Evolutionary conservation across 2,797 vertebrate species (phyloP), one percentile per base, ranked within the genome.

Genomic region (Jordanella pulchra): DNA sequence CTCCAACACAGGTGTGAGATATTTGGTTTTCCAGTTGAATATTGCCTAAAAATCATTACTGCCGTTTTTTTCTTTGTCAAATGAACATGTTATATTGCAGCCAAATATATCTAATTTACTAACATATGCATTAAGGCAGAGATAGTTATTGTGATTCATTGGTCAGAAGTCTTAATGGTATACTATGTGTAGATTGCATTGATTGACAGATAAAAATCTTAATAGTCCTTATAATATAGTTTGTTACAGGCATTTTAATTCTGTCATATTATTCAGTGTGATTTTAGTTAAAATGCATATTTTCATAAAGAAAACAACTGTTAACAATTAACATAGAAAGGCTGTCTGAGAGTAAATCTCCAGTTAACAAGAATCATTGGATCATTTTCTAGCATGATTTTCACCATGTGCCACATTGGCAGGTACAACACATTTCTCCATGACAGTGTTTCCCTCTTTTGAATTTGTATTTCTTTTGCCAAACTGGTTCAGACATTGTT

Each of bases 401-500:
- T 1, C n/a, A 54, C 18, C 48, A 50, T 70, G 32, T 67, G 61
- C 17, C 61, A 53, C 27, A 18, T 55, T 61, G 54, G 65, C 32
- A 39, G 48, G 48, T 42, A 30, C n/a, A 32, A 45, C 48, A 32
- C 48, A 44, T 68, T 30, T 14, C 27, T 70, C 55, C 35, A 68
- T 18, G 72, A 28, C 51, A 65, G 53, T 67, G 7, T 44, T 55
- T 71, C 65, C 48, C 65, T 6, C 9, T 45, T 53, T 45, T 48
- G 27, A 47, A 64, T 75, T 44, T 45, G 30, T 18, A 7, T 42
- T 17, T 65, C 30, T 3, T 12, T 66, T 21, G 56, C 63, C 81
- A 82, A 53, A 67, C 56, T 70, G 60, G 66, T 39, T 12, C 11
- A 71, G 39, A 27, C 55, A 51, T 27, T 42, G 30, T 71, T 75